Conservation (phyloP, 2,888 invertebrate species). For the Parnassius mnemosyne region DNA sequence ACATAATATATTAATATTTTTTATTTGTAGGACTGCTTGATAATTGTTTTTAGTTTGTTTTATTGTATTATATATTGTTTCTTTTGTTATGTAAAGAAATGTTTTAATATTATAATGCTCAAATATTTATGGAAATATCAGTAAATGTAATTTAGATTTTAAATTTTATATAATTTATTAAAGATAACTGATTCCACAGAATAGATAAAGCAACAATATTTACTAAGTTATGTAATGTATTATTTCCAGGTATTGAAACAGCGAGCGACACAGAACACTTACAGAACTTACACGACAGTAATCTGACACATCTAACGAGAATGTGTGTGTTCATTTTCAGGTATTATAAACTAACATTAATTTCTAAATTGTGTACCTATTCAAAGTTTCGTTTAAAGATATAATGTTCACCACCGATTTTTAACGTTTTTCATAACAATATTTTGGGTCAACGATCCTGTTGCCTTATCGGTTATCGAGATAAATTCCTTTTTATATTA, state of each 20-base stretch:
- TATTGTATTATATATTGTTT: too few species aligned
- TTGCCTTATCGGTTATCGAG: slow-evolving; percentile 34
- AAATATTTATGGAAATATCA: too few species aligned
- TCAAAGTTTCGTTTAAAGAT: slow-evolving; percentile 14
- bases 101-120: neutral
- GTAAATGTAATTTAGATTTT: too few species aligned
- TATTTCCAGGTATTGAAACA: slow-evolving; percentile 60
- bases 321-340: slow-evolving; percentile 41
- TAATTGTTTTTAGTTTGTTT: too few species aligned
- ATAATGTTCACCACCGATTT: slow-evolving; percentile 22
- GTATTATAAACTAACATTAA: slow-evolving; percentile 35
- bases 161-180: too few species aligned
- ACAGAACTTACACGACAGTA: slow-evolving; percentile 41
- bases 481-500: slow-evolving; percentile 30
- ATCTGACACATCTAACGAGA: slow-evolving; percentile 42
- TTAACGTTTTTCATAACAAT: slow-evolving; percentile 29
- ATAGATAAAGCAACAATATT: neutral
- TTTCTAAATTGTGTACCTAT: slow-evolving; percentile 34
- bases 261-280: slow-evolving; percentile 39
- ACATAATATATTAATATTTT: too few species aligned
- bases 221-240: slow-evolving; percentile 32
- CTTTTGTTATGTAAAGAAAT: neutral
- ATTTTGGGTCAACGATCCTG: slow-evolving; percentile 43
- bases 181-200: neutral
- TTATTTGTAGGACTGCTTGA: too few species aligned